phyloP scores from a whole-genome alignment of 2,113 vertebrate genomes.

The Prunella himalayana region DNA sequence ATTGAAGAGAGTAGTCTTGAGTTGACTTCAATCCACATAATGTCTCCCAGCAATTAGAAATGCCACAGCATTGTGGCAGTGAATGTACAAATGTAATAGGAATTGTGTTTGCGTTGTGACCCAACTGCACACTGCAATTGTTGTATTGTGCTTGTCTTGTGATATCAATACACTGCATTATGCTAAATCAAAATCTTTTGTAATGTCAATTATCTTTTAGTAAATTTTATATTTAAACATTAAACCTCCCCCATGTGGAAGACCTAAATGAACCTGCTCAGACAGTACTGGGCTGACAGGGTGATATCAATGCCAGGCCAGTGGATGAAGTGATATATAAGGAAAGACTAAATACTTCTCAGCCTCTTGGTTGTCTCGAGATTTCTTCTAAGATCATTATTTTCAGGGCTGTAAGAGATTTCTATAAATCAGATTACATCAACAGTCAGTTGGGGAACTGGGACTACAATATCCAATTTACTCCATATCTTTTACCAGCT shows the following conservation, averaged over 20 bases:
- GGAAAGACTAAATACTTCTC: not conserved
- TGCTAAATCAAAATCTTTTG: not conserved
- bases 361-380: not conserved
- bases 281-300: not conserved
- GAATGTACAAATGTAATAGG: not conserved
- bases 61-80: fast-evolving
- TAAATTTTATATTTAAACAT: not conserved
- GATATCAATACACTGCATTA: not conserved
- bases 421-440: not conserved
- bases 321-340: not conserved
- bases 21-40: fast-evolving
- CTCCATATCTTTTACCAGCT: not conserved
- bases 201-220: not conserved
- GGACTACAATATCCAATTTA: not conserved
- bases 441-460: not conserved
- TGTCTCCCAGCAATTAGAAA: not conserved
- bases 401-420: not conserved
- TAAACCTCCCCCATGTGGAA: fast-evolving
- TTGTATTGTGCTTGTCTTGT: not conserved
- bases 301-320: not conserved
- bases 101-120: not conserved
- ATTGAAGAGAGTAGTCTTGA: not conserved
- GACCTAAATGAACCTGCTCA: not conserved
- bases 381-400: not conserved
- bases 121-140: not conserved